Conservation (phyloP, 2,113 vertebrate species). For the Channa maculata region DNA sequence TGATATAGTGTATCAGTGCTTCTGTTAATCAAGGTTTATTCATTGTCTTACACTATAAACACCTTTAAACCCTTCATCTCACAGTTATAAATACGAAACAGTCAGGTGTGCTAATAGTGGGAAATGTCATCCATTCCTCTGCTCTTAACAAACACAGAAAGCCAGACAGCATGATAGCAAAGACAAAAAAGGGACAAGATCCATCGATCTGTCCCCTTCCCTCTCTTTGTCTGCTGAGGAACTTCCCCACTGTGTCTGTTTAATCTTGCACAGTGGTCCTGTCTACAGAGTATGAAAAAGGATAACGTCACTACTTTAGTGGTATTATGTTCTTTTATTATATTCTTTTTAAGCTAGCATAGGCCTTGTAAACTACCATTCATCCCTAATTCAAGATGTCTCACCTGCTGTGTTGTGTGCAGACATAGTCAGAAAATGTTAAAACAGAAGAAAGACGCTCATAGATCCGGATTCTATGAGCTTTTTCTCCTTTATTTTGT, state of each 20-base stretch:
- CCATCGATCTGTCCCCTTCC: constrained; percentile 14
- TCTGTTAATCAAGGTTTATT: background rate
- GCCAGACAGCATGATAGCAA: constrained; percentile 16
- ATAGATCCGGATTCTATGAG: no score
- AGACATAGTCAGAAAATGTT: no score
- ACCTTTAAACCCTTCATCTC: background rate
- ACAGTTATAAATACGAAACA: background rate
- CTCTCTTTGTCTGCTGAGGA: background rate
- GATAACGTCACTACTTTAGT: no score
- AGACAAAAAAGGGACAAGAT: constrained; percentile 13
- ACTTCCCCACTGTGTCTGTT: background rate
- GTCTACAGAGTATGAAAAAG: background rate
- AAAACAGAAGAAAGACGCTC: no score
- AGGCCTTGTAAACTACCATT: no score
- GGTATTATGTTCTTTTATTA: background rate
- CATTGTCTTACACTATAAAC: background rate
- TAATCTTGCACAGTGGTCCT: background rate
- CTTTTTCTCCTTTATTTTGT: no score
- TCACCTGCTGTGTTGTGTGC: background rate
- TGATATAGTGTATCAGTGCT: background rate
- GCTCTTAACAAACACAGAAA: background rate
- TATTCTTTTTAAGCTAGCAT: background rate
- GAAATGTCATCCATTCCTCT: background rate
- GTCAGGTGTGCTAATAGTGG: background rate
- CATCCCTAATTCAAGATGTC: background rate